Evolutionary conservation across 2,888 invertebrate genomes (phyloP).

Genomic region (Arge pagana): DNA sequence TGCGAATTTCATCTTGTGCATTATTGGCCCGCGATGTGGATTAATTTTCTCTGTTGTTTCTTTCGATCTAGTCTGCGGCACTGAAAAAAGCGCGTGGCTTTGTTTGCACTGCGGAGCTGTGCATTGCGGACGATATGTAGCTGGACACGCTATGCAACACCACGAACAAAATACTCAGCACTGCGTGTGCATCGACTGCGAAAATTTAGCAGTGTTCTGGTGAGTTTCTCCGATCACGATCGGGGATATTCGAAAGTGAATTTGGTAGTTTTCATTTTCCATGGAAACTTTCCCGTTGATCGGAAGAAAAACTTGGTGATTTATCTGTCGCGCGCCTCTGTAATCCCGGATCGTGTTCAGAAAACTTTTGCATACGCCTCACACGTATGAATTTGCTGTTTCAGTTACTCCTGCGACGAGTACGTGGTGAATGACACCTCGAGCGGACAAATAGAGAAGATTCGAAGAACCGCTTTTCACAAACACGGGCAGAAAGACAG

Average conservation of each 20-base stretch:
- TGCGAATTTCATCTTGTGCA: no score
- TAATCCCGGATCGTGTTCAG: constrained; percentile 8
- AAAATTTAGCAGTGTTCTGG: constrained; percentile 77
- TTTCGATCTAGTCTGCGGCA: constrained; percentile 71
- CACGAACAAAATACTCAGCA: constrained; percentile 67
- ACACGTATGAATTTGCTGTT: constrained; percentile 42
- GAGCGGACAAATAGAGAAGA: constrained; percentile 62
- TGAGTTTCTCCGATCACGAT: constrained; percentile 56
- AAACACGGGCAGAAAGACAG: constrained; percentile 52
- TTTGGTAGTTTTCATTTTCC: constrained; percentile 1
- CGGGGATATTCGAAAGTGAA: no score
- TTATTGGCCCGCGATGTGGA: no score
- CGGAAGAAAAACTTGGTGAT: not conserved
- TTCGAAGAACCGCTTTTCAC: constrained; percentile 58
- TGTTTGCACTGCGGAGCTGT: constrained; percentile 76
- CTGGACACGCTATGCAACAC: constrained; percentile 76
- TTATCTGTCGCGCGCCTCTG: not conserved
- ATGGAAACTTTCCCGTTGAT: no score
- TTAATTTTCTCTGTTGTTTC: no score
- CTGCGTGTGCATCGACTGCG: constrained; percentile 77
- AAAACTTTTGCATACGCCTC: not conserved
- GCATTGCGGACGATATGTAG: constrained; percentile 78
- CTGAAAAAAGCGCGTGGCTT: constrained; percentile 73
- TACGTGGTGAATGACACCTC: constrained; percentile 75
- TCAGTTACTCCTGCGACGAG: constrained; percentile 79